These are phyloP conservation scores for Halcyon chelicuti DNA, from an alignment of 2,797 vertebrate species.

Conservation along the genomic window DNA sequence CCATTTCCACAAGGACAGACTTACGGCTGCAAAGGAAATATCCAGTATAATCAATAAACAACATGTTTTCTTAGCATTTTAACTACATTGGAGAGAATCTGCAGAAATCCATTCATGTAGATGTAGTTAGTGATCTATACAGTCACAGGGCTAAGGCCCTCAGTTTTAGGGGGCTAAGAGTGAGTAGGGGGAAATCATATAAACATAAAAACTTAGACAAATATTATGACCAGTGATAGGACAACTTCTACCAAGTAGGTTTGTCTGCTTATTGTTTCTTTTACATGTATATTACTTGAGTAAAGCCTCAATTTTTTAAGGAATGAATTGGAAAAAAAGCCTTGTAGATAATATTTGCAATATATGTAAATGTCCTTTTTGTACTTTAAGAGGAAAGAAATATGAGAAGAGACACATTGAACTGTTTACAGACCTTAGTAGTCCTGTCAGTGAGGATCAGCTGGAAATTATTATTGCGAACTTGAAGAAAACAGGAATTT, in stretches of 20 bases:
- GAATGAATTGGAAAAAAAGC: background rate
- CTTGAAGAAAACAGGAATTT: slow-evolving; percentile 86
- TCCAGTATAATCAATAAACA: background rate
- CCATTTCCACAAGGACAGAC: background rate
- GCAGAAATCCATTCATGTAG: background rate
- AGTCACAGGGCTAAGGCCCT: background rate
- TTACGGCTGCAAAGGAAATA: background rate
- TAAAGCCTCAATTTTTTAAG: background rate
- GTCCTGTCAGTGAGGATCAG: slow-evolving; percentile 86
- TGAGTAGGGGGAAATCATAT: background rate
- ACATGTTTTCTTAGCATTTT: background rate
- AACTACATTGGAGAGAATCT: background rate
- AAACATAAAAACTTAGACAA: background rate
- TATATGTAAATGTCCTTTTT: background rate
- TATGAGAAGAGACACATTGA: slow-evolving; percentile 87
- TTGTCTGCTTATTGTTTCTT: background rate
- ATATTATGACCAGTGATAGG: background rate
- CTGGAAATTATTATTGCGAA: slow-evolving; percentile 88
- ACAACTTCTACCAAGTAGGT: background rate
- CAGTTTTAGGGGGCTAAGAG: background rate
- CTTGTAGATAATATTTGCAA: background rate
- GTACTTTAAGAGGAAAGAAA: slow-evolving; percentile 88
- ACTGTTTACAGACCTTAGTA: slow-evolving; percentile 90
- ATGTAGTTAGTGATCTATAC: background rate
- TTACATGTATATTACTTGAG: background rate